A percentile compares a stretch with the other conserved stretches of the same genome.
phyloP scores from a whole-genome alignment of 1,140 invertebrate species.

The Drosophila tropicalis region DNA sequence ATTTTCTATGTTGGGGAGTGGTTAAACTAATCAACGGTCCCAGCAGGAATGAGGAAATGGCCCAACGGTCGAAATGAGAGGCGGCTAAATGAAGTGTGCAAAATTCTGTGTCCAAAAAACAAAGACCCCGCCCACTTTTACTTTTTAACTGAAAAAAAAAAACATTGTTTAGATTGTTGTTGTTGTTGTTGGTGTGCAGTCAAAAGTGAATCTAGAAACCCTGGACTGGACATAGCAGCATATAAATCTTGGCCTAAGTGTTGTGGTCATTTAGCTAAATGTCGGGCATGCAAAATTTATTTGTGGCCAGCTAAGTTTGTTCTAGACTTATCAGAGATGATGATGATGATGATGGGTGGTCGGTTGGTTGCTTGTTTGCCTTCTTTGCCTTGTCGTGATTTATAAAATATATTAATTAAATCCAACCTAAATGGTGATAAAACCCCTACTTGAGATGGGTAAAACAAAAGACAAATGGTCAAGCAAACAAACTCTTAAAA shows the following conservation, averaged over 20 bases:
- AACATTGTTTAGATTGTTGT: constrained; percentile 17
- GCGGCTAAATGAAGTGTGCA: constrained; percentile 77
- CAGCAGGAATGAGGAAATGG: constrained; percentile 38
- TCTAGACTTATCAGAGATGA: constrained; percentile 27
- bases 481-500: constrained; percentile 1
- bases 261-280: constrained; percentile 80
- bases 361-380: constrained; percentile 21
- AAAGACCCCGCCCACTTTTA: constrained; percentile 34
- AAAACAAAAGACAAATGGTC: background rate
- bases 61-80: constrained; percentile 25
- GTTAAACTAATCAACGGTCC: constrained; percentile 72
- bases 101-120: constrained; percentile 19
- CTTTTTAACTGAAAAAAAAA: constrained; percentile 9
- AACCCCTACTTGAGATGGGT: constrained; percentile 12
- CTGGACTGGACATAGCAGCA: constrained; percentile 22
- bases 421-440: constrained; percentile 31
- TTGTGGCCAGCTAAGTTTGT: constrained; percentile 35
- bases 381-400: constrained; percentile 43
- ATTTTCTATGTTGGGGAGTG: constrained; percentile 31
- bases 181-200: constrained; percentile 54
- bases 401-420: constrained; percentile 80
- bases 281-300: constrained; percentile 76
- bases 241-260: constrained; percentile 73
- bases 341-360: background rate
- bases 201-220: constrained; percentile 50